Evolutionary conservation across 2,797 vertebrate genomes (phyloP).

Genomic region (Synaphobranchus kaupii): DNA sequence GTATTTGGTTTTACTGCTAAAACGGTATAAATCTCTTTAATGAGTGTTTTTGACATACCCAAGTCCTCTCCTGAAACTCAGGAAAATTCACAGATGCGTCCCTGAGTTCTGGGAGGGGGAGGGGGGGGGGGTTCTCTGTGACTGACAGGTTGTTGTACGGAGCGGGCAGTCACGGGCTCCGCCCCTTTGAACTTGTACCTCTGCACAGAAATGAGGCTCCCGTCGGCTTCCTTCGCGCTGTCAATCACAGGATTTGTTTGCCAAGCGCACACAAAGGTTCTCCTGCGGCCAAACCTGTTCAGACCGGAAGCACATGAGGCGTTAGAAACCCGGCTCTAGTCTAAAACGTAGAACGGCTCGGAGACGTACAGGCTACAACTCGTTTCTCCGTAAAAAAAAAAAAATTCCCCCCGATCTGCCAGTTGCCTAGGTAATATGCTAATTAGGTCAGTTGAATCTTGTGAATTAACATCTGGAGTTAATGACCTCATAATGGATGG

Average conservation of each 20-base stretch:
- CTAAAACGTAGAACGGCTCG: background rate
- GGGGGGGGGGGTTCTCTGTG: background rate
- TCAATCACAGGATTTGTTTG: background rate
- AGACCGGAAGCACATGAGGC: background rate
- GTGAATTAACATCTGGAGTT: background rate
- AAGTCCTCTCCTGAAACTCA: background rate
- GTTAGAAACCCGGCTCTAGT: conserved; percentile 1
- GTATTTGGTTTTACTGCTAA: background rate
- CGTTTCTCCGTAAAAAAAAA: background rate
- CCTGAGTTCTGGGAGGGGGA: background rate
- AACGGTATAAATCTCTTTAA: background rate
- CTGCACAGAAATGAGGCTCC: background rate
- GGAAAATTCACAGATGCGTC: background rate
- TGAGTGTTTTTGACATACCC: background rate
- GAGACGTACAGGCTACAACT: background rate
- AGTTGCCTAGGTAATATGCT: background rate
- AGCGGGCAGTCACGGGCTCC: background rate
- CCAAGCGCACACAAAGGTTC: background rate
- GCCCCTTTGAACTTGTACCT: background rate
- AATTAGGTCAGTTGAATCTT: background rate
- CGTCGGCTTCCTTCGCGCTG: background rate
- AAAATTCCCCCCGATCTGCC: background rate
- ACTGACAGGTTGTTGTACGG: background rate
- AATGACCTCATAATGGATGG: background rate
- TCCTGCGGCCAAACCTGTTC: background rate